phyloP scores from a whole-genome alignment of 2,888 invertebrate genomes.

The Cosmorhoe ocellata region DNA sequence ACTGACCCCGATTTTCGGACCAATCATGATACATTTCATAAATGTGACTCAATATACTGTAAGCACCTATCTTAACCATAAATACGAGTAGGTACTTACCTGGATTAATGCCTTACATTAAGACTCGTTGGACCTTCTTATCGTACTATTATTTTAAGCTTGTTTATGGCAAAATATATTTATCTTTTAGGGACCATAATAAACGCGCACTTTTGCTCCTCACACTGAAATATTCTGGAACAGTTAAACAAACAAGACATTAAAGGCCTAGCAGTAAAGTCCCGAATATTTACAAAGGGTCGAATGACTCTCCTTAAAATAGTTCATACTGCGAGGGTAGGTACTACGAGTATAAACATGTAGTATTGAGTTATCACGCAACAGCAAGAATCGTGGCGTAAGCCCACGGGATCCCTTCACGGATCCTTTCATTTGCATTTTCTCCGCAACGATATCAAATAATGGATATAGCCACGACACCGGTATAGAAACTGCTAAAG shows the following conservation, averaged over 20 bases:
- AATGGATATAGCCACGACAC: conserved; percentile 42
- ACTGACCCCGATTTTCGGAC: conserved; percentile 20
- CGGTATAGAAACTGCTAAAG: conserved; percentile 7
- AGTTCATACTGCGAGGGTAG: conserved; percentile 16
- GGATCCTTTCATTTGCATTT: conserved; percentile 73
- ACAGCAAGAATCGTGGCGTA: conserved; percentile 35
- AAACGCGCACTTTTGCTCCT: background rate
- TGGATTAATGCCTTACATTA: too few relatives aligned
- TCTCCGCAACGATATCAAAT: conserved; percentile 67
- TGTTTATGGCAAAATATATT: too few relatives aligned
- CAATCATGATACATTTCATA: conserved; percentile 29
- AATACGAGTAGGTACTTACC: too few relatives aligned
- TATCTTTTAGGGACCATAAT: background rate
- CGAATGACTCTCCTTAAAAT: conserved; percentile 22
- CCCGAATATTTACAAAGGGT: conserved; percentile 19
- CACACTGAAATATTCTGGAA: conserved; percentile 1
- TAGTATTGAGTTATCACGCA: conserved; percentile 33
- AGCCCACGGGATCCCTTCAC: conserved; percentile 58
- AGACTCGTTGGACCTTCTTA: background rate
- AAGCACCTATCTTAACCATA: conserved; percentile 7
- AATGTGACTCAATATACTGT: conserved; percentile 18
- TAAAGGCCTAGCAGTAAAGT: conserved; percentile 16
- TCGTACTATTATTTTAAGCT: too few relatives aligned
- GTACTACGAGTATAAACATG: conserved; percentile 21
- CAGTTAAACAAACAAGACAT: conserved; percentile 19